Evolutionary conservation across 2,113 vertebrate species (phyloP).

Genomic region (Carettochelys insculpta): DNA sequence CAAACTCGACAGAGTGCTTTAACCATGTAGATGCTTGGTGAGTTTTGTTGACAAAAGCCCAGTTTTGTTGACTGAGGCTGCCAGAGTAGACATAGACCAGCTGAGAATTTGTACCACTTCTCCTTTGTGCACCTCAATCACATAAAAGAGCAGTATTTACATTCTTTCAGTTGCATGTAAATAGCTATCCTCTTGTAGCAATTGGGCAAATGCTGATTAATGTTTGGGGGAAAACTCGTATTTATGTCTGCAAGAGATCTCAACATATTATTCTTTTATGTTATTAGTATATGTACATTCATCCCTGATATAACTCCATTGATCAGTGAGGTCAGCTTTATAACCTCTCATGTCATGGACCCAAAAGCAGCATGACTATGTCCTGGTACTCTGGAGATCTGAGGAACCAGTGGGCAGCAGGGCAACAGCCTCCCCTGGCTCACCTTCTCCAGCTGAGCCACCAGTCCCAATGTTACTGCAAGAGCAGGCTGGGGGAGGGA

Average conservation of each 20-base stretch:
- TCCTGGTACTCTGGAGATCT: too few relatives aligned
- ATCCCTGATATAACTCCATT: slow-evolving; percentile 6
- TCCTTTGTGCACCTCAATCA: background rate
- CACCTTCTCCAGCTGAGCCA: too few relatives aligned
- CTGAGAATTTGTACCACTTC: background rate
- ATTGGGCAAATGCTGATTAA: background rate
- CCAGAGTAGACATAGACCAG: too few relatives aligned
- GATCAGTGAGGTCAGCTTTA: slow-evolving; percentile 27
- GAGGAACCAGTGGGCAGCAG: too few relatives aligned
- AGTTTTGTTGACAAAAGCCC: too few relatives aligned
- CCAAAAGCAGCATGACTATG: background rate
- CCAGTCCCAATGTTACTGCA: too few relatives aligned
- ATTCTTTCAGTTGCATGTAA: background rate
- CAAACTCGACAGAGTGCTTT: too few relatives aligned
- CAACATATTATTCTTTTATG: background rate
- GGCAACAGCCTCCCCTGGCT: too few relatives aligned
- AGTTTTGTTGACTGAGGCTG: too few relatives aligned
- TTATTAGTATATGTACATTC: background rate
- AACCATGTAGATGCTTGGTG: too few relatives aligned
- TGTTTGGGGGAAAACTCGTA: background rate
- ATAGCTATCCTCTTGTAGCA: background rate
- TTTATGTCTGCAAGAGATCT: rapidly evolving
- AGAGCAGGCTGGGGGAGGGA: too few relatives aligned
- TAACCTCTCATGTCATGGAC: background rate
- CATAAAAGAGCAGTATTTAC: background rate